Conservation (phyloP, 2,888 invertebrate species). For the Muscina levida region DNA sequence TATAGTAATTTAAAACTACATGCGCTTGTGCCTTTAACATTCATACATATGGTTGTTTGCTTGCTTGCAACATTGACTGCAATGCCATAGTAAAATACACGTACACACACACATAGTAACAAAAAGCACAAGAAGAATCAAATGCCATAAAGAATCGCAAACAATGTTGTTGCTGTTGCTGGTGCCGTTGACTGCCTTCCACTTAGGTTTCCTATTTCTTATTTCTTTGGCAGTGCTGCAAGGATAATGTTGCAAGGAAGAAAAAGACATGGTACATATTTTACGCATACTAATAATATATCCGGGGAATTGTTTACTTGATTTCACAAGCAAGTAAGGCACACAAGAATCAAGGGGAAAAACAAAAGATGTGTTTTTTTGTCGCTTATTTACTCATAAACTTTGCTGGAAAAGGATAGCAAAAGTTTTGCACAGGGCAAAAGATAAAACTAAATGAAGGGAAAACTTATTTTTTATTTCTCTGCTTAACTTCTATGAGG, state of each 20-base stretch:
- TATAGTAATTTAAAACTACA: slow-evolving; percentile 59
- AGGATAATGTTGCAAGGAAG: slow-evolving; percentile 38
- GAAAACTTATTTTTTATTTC: slow-evolving; percentile 27
- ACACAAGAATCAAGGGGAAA: neutral
- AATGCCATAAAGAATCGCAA: neutral
- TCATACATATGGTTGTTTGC: neutral
- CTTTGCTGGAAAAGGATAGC: neutral
- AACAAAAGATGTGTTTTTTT: neutral
- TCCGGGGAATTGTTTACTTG: slow-evolving; percentile 51
- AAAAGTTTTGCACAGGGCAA: neutral
- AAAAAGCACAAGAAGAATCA: neutral
- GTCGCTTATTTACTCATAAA: too few relatives aligned
- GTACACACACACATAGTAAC: neutral
- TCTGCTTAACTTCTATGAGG: neutral
- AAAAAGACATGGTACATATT: slow-evolving; percentile 51
- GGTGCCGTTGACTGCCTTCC: slow-evolving; percentile 23
- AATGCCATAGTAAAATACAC: neutral
- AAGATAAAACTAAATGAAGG: neutral
- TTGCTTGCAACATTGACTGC: neutral
- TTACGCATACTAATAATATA: slow-evolving; percentile 52
- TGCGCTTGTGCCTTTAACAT: slow-evolving; percentile 33
- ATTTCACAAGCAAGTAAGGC: slow-evolving; percentile 22
- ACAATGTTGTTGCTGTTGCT: slow-evolving; percentile 11
- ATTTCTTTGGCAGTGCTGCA: slow-evolving; percentile 30
- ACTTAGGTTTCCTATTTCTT: too few relatives aligned